Conservation (phyloP, 2,797 vertebrate genomes). For the Arctocebus calabarensis region DNA sequence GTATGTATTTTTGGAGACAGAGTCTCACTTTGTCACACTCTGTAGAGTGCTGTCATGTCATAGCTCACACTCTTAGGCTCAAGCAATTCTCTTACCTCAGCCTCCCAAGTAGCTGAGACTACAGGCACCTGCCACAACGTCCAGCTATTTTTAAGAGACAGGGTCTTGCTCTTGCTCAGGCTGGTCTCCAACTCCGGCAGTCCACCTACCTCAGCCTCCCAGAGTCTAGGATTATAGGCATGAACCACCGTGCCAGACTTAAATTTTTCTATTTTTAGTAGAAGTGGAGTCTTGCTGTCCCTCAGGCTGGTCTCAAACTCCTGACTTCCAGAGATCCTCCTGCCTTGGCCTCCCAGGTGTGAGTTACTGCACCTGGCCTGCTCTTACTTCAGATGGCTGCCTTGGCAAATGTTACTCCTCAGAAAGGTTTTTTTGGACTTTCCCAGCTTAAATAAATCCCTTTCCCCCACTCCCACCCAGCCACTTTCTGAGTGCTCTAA, state of each 20-base stretch:
- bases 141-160: no score
- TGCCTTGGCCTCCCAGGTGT: background rate
- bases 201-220: no score
- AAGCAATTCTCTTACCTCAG: background rate
- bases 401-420: no score
- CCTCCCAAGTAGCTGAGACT: background rate
- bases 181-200: no score
- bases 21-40: background rate
- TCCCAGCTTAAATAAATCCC: background rate
- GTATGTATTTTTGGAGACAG: background rate
- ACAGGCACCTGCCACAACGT: fast-evolving
- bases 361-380: background rate
- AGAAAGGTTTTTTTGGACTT: background rate
- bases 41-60: background rate
- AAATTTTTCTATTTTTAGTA: background rate
- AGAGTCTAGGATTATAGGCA: background rate
- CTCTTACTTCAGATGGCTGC: background rate
- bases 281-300: background rate
- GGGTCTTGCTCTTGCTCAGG: no score
- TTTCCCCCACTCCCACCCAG: background rate
- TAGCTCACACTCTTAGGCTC: background rate
- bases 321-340: background rate
- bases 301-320: background rate
- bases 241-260: fast-evolving
- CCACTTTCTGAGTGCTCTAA: no score